A percentile compares a stretch with the other conserved stretches of the same genome.
Conservation (phyloP, 1,140 invertebrate species). For the Pemphigus obesinymphae region DNA sequence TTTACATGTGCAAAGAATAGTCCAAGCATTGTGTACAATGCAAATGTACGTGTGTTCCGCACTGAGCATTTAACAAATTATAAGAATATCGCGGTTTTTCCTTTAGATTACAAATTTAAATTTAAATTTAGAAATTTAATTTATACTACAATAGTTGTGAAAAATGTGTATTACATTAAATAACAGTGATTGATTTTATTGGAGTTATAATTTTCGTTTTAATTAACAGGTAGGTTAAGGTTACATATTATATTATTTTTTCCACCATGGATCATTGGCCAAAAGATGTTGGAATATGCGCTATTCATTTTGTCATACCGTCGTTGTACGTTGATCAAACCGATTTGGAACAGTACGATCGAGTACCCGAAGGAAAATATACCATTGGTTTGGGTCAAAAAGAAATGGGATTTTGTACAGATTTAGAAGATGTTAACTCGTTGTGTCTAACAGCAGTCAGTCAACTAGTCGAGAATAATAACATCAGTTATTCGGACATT, state of each 20-base stretch:
- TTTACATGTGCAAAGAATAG: neutral
- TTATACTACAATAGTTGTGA: neutral
- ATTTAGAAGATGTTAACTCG: conserved; percentile 95
- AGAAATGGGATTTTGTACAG: conserved; percentile 95
- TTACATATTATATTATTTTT: neutral
- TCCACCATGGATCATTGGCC: conserved; percentile 58
- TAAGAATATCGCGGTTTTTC: neutral
- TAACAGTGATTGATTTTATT: conserved; percentile 16
- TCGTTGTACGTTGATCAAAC: conserved; percentile 88
- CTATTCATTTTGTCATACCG: conserved; percentile 92
- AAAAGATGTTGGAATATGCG: conserved; percentile 86
- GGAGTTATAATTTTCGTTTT: conserved; percentile 23
- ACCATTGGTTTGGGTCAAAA: conserved; percentile 92
- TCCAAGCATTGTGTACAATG: neutral
- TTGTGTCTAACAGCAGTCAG: conserved; percentile 90
- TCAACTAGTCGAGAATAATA: conserved; percentile 69
- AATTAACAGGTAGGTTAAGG: conserved; percentile 36
- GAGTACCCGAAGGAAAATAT: conserved; percentile 85
- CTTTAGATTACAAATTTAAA: too few relatives aligned
- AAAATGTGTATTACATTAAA: neutral
- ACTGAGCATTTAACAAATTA: neutral
- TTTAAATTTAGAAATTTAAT: neutral
- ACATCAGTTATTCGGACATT: conserved; percentile 70
- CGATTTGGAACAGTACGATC: conserved; percentile 84
- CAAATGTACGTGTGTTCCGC: too few relatives aligned